Percentiles rank a stretch among this genome's conserved stretches.
Conservation (phyloP, 2,113 vertebrate species). For the Madoqua kirkii region DNA sequence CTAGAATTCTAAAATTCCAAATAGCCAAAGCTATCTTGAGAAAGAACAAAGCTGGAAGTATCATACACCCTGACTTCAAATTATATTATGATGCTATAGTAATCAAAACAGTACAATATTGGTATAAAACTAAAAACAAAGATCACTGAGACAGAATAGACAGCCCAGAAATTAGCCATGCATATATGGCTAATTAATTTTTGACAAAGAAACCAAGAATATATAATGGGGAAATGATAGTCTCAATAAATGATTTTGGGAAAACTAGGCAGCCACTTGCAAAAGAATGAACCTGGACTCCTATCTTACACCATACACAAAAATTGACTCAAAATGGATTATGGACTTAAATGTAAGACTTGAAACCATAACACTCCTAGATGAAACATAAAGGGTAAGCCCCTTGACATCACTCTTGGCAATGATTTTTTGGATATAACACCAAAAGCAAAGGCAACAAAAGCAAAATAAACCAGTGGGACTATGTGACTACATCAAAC, state of each 20-base stretch:
- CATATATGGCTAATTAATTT: not conserved
- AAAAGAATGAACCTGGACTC: not conserved
- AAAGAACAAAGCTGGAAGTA: not conserved
- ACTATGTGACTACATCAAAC: not conserved
- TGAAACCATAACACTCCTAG: not conserved
- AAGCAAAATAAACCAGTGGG: not conserved
- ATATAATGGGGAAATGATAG: not conserved
- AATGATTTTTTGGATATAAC: not conserved
- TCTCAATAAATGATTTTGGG: not conserved
- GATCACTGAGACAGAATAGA: not conserved
- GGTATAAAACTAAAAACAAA: not conserved
- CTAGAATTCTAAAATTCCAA: not conserved
- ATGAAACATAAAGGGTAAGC: not conserved
- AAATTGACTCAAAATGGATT: not conserved
- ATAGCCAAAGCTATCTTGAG: not conserved
- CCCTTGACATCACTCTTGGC: not conserved
- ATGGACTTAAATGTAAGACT: not conserved
- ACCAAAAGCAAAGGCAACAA: not conserved
- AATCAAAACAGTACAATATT: not conserved
- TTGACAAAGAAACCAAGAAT: not conserved
- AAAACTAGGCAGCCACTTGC: not conserved
- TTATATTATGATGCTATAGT: not conserved
- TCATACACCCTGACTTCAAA: not conserved
- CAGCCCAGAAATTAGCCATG: not conserved
- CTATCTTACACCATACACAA: not conserved